Base-by-base conservation (phyloP, 2,797 vertebrate species). In the Clarias pachynema region DNA sequence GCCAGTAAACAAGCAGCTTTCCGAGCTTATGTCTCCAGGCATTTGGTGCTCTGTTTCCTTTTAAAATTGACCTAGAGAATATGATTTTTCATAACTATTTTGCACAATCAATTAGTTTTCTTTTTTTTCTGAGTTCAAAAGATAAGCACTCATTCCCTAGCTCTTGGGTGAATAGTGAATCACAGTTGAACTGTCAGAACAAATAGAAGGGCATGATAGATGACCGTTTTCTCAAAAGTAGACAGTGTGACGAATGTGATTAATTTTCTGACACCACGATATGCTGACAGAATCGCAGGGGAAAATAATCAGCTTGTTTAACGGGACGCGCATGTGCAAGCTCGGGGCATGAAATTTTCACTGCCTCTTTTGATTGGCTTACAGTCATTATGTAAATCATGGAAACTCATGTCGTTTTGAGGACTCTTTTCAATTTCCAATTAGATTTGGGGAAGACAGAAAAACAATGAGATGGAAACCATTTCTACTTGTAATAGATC, bases 211-310 rank as follows among this genome's bases (percentile, higher is more conserved):
- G 83, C 90, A 88, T 95, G 94, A 95, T 94, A 92, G 92, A 95
- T 95, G 92, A 89, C 79, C 69, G 22, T 88, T 91, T 94, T 91
- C 89, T 92, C 88, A 88, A 89, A 91, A 90, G 88, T 89, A 91
- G 93, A 90, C 92, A 93, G 88, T 29, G 79, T 93, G 90, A 92
- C 92, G 92, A 93, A 93, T 94, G 91, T 94, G 94, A 95, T 95
- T 94, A 92, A 95, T 95, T 94, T 90, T 92, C 89, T 75, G 89
- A 92, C 90, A 85, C 87, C 77, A 79, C 82, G 87, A 92, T 95
- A 91, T 90, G 83, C 87, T 83, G 59, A 40, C 60, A 80, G 89
- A 93, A 92, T 91, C 87, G 85, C 78, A 81, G 69, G 40, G 53
- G 65, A 60, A 85, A 85, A 87, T 91, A 92, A 91, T 88, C 72